Evolutionary conservation across 2,888 invertebrate genomes (phyloP), one percentile per base, ranked within the genome.

Genomic region (Drosophila fungiperda): DNA sequence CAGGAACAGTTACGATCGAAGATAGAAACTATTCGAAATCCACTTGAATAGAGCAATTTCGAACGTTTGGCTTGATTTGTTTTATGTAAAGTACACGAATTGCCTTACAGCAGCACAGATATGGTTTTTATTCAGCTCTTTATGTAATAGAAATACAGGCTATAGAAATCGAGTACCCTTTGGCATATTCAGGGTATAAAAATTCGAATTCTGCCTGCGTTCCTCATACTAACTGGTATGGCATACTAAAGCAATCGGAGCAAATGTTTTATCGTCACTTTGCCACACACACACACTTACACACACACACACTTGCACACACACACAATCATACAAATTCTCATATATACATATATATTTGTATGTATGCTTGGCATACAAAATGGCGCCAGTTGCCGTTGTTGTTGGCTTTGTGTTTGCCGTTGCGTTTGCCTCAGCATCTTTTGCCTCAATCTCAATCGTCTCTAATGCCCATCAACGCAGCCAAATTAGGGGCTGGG

Each of bases 201-300:
- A 76, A 73, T 73, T 69, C 66, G 73, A 77, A 68, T 64, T 66
- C 68, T 55, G 68, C 68, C 64, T 55, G 60, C 57, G 50, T 63
- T 53, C 54, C 58, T 40, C 45, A 35, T 52, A 42, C 65, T 35
- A 38, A 29, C 55, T 29, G 57, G 69, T 70, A 78, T 83, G 87
- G 87, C 85, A 82, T 84, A 87, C 84, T 85, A 82, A 85, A 78
- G 85, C 82, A 85, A 85, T 85, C 82, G 85, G 70, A 80, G 87
- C 84, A 87, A 85, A 87, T 85, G 84, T 85, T 85, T 85, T 87
- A 85, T 85, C 84, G 85, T 76, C 84, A 87, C 85, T 87, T 84
- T 84, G 64, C 76, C 80, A 78, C 76, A 78, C 76, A 71, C 73
- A 70, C 81, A 68, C 74, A 71, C 58, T 40, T 48, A 20, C 50